phyloP scores from a whole-genome alignment of 2,113 vertebrate species.

The Sporophila hypoxantha region DNA sequence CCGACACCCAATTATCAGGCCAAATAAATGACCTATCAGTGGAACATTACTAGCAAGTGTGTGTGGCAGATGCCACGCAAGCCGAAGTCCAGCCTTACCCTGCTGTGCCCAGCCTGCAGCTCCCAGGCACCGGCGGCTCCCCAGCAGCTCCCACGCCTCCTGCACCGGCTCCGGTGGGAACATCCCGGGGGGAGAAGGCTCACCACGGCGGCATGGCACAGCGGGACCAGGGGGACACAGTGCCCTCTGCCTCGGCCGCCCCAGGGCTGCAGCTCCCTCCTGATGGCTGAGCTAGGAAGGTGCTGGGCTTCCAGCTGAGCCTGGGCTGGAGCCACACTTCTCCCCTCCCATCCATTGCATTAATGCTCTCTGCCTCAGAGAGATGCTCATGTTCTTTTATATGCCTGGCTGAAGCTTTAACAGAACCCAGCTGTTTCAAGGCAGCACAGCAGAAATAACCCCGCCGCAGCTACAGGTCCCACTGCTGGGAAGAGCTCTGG shows the following conservation, averaged over 20 bases:
- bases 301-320: neutral
- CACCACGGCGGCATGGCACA: accelerated
- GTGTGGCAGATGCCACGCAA: accelerated
- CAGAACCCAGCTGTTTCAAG: neutral
- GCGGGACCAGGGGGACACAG: accelerated
- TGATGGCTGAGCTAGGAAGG: neutral
- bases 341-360: neutral
- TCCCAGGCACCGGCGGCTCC: neutral
- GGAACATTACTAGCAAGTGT: accelerated
- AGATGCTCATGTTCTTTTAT: constrained; percentile 41
- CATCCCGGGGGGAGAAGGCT: neutral
- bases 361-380: constrained; percentile 43
- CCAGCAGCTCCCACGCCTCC: neutral
- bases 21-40: neutral
- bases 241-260: neutral
- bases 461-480: neutral
- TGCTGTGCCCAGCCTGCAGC: neutral
- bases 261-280: neutral
- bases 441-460: neutral
- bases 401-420: constrained; percentile 1
- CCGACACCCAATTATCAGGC: neutral
- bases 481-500: neutral
- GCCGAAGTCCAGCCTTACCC: neutral
- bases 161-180: accelerated
- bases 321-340: neutral